Conservation (phyloP, 2,797 vertebrate species). For the Rhyacichthys aspro region DNA sequence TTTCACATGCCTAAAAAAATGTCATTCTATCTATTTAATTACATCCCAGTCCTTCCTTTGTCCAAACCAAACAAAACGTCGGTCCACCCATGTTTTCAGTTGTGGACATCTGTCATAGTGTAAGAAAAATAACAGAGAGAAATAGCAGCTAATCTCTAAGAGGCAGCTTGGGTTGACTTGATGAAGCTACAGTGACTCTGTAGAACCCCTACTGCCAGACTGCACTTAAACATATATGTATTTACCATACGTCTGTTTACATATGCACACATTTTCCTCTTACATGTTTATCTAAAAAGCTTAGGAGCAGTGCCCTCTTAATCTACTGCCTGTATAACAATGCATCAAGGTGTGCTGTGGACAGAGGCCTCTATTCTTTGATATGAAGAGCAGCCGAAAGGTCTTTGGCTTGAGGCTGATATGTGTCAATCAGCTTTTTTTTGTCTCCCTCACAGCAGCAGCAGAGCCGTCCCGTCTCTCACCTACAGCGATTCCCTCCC, state of each 20-base stretch:
- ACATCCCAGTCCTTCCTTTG: no score
- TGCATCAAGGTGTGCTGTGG: slow-evolving; percentile 43
- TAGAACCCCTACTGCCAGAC: no score
- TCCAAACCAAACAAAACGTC: no score
- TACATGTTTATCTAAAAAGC: slow-evolving; percentile 4
- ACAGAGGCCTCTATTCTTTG: slow-evolving; percentile 69
- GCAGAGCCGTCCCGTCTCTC: slow-evolving; percentile 58
- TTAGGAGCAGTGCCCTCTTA: slow-evolving; percentile 28
- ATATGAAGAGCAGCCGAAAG: slow-evolving; percentile 78
- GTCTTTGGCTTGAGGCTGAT: slow-evolving; percentile 84
- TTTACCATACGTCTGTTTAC: neutral
- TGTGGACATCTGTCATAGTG: no score
- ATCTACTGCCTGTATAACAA: slow-evolving; percentile 39
- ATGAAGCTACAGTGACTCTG: no score
- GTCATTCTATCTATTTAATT: no score
- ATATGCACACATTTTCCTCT: slow-evolving; percentile 2
- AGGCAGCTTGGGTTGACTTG: no score
- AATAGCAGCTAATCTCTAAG: no score
- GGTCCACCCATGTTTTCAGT: no score
- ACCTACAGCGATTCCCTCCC: slow-evolving; percentile 83
- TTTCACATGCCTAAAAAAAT: no score
- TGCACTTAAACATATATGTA: neutral
- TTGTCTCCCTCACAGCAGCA: slow-evolving; percentile 18
- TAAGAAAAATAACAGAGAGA: no score
- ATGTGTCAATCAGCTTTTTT: slow-evolving; percentile 73